These are phyloP conservation scores for Myotis pilosus DNA, from an alignment of 2,797 vertebrate genomes.

Conservation along the genomic window DNA sequence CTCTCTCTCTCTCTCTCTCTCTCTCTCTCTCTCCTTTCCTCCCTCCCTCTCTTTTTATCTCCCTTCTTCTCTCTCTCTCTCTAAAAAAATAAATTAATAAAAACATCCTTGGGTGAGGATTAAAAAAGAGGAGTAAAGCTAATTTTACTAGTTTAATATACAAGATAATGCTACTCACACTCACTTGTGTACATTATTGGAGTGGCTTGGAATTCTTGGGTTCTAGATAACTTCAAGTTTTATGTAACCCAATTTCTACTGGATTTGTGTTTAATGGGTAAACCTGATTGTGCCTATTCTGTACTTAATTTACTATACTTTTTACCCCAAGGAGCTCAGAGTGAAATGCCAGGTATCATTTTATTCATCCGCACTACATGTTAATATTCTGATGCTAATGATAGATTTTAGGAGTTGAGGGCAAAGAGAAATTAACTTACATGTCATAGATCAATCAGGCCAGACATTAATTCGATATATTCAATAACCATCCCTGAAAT, in stretches of 20 bases:
- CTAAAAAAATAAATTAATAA: neutral
- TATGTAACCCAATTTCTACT: neutral
- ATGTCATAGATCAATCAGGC: neutral
- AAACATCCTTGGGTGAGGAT: neutral
- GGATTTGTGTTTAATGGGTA: neutral
- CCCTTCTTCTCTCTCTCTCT: neutral
- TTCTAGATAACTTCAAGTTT: constrained; percentile 10
- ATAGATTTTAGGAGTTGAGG: constrained; percentile 9
- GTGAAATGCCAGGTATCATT: neutral
- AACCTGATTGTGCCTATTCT: neutral
- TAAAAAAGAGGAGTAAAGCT: neutral
- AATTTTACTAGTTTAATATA: constrained; percentile 12
- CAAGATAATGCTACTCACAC: neutral
- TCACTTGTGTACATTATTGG: neutral
- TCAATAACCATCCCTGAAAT: neutral
- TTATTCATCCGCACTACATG: neutral
- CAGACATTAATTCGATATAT: neutral
- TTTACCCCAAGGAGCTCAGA: neutral
- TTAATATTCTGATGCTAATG: constrained; percentile 36
- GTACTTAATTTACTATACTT: neutral
- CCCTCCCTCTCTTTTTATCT: too few species aligned
- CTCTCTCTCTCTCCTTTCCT: too few species aligned
- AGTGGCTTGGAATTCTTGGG: neutral
- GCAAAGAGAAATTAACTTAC: constrained; percentile 5
- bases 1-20: too few species aligned